Evolutionary conservation across 2,888 invertebrate genomes (phyloP), one percentile per base, ranked within the genome.

Genomic region (Malacosoma neustria): DNA sequence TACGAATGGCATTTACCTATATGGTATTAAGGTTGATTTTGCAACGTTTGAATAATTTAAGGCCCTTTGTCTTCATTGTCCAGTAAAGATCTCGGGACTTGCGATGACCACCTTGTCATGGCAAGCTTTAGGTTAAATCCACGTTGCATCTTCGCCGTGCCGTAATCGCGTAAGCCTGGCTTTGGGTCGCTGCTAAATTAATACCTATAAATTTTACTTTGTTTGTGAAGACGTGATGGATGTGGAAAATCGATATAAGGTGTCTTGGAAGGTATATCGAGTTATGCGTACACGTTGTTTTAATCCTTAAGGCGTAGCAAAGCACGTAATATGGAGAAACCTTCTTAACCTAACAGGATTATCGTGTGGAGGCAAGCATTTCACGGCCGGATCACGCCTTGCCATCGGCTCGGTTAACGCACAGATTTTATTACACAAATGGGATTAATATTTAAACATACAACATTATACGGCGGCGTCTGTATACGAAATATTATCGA

Each of bases 311-410:
- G 89, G 88, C 89, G 88, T 75, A 84, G 84, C 88, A 88, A 88
- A 89, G 88, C 89, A 88, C 85, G 87, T 89, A 89, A 89, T 89
- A 89, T 89, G 89, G 88, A 88, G 89, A 89, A 89, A 89, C 89
- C 89, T 89, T 89, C 89, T 89, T 90, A 89, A 88, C 88, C 89
- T 89, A 90, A 89, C 89, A 89, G 88, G 89, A 90, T 90, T 89
- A 90, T 87, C 89, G 87, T 51, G 84, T 73, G 87, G 87, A 87
- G 87, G 88, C 75, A 77, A 80, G 87, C 84, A 81, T 81, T 81
- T 82, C 85, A 86, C 86, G 87, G 87, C 76, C 87, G 86, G 87
- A 85, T 86, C 81, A 79, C 72, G 72, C 71, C 70, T 70, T 71
- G 69, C 74, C 67, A 61, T 55, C 66, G 66, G 60, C 66, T 56